These are phyloP conservation scores for Pollenia griseotomentosa DNA, from an alignment of 2,888 invertebrate genomes.

Conservation along the genomic window DNA sequence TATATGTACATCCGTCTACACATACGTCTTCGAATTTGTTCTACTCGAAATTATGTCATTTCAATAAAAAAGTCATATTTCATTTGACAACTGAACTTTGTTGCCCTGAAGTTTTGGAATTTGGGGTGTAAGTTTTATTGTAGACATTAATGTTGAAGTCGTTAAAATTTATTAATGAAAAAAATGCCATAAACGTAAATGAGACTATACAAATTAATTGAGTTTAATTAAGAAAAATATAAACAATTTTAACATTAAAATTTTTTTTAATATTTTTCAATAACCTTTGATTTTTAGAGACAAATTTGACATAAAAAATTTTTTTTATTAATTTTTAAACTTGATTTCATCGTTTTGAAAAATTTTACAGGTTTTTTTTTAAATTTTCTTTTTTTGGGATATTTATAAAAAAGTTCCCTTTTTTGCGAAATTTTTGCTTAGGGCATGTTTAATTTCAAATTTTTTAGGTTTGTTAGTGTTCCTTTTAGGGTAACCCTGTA, in stretches of 20 bases:
- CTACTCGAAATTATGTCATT: slow-evolving; percentile 69
- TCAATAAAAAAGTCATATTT: slow-evolving; percentile 68
- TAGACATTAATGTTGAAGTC: not conserved
- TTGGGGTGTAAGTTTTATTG: slow-evolving; percentile 34
- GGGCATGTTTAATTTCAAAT: too few relatives aligned
- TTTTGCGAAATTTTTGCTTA: not conserved
- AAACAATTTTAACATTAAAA: too few relatives aligned
- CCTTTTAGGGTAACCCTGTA: too few relatives aligned
- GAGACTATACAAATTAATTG: slow-evolving; percentile 25
- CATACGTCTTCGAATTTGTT: slow-evolving; percentile 28
- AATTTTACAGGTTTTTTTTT: not conserved
- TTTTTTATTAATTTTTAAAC: too few relatives aligned
- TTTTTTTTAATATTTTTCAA: too few relatives aligned
- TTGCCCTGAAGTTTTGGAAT: slow-evolving; percentile 43
- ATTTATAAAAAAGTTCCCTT: not conserved
- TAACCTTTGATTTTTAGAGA: too few relatives aligned
- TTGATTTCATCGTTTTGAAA: too few relatives aligned
- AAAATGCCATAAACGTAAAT: not conserved
- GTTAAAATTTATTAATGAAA: slow-evolving; percentile 22
- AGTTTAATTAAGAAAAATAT: slow-evolving; percentile 37
- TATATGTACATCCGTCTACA: not conserved
- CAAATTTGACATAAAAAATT: too few relatives aligned
- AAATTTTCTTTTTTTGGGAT: not conserved
- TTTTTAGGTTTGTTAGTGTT: too few relatives aligned
- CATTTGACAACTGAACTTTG: slow-evolving; percentile 35